These are phyloP conservation scores for Rousettus madagascariensis DNA, from an alignment of 2,797 vertebrate species.

Conservation along the genomic window DNA sequence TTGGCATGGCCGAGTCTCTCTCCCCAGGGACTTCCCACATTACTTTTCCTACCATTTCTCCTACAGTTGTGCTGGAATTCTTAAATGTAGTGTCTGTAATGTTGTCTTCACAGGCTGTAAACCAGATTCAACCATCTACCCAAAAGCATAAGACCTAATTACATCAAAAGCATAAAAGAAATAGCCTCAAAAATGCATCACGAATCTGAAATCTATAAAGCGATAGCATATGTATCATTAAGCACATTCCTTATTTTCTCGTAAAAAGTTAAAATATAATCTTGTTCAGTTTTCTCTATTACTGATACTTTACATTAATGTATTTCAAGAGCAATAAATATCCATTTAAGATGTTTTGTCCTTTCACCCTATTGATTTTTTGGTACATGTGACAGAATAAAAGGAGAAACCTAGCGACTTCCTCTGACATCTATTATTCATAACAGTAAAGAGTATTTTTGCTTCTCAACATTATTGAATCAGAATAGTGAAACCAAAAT, in stretches of 20 bases:
- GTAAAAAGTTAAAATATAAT: slow-evolving; percentile 39
- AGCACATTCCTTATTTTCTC: background rate
- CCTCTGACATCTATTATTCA: background rate
- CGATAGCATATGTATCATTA: background rate
- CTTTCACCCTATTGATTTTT: background rate
- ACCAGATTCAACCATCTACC: background rate
- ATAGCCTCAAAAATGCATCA: background rate
- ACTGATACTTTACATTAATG: background rate
- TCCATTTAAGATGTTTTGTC: background rate
- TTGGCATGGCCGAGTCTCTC: background rate
- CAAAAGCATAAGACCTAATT: background rate
- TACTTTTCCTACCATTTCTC: background rate
- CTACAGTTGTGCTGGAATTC: background rate
- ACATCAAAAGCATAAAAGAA: background rate
- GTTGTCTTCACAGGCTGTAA: background rate
- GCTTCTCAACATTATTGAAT: background rate
- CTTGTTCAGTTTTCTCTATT: background rate
- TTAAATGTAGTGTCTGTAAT: background rate
- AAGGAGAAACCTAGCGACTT: background rate
- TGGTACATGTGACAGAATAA: background rate
- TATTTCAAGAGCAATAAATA: background rate
- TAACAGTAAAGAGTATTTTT: background rate
- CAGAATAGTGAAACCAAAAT: background rate
- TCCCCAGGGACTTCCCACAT: background rate
- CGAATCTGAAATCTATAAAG: background rate